Percentiles rank a stretch among this genome's conserved stretches.
phyloP scores from a whole-genome alignment of 2,888 invertebrate species.

The Eulithis testata region DNA sequence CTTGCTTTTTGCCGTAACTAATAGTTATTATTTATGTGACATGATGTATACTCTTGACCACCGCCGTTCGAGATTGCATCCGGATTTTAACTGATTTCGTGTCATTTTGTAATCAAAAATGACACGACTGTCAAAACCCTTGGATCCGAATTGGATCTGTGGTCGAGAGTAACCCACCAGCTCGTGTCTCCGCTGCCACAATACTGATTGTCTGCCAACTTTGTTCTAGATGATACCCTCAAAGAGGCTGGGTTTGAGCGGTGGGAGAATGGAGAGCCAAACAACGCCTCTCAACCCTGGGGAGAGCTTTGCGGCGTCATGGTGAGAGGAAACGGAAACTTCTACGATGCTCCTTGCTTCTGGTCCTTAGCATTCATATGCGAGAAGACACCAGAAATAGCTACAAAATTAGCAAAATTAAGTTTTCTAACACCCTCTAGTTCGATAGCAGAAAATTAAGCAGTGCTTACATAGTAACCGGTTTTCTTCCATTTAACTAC shows the following conservation, averaged over 20 bases:
- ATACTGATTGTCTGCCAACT: not conserved
- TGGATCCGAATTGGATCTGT: too few species aligned
- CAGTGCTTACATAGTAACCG: not conserved
- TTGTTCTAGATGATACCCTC: conserved; percentile 47
- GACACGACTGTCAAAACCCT: too few species aligned
- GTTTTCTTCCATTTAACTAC: not conserved
- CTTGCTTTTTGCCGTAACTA: too few species aligned
- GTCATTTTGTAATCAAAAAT: too few species aligned
- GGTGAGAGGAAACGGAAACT: not conserved
- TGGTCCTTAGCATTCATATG: conserved; percentile 21
- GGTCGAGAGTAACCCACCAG: too few species aligned
- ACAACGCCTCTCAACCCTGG: conserved; percentile 19
- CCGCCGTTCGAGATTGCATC: too few species aligned
- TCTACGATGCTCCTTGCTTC: conserved; percentile 22
- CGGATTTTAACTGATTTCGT: too few species aligned
- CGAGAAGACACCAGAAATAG: conserved; percentile 13
- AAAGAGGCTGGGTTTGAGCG: conserved; percentile 17
- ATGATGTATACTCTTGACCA: too few species aligned
- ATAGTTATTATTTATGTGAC: too few species aligned
- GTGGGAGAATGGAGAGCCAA: conserved; percentile 23
- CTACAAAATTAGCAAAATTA: not conserved
- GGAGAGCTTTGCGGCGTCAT: conserved; percentile 27
- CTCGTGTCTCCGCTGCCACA: not conserved
- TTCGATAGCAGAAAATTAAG: too few species aligned
- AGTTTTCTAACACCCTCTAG: too few species aligned